Conservation (phyloP, 2,113 vertebrate species). For the Vanacampus margaritifer region DNA sequence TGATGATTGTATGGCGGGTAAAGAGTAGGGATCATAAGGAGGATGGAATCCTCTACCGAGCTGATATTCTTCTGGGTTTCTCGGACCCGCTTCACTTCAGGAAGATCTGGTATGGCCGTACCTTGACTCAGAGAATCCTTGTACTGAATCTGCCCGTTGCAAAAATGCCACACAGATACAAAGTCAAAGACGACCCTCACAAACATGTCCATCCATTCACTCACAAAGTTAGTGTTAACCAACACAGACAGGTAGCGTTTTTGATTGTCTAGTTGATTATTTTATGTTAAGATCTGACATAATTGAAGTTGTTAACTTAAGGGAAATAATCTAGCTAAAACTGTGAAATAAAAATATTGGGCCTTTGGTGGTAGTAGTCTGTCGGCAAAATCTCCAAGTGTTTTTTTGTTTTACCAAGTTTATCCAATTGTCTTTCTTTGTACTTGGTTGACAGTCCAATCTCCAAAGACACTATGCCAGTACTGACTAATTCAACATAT, state of each 20-base stretch:
- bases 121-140: constrained; percentile 90
- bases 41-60: constrained; percentile 77
- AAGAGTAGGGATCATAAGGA: background rate
- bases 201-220: constrained; percentile 18
- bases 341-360: background rate
- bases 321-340: background rate
- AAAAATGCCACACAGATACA: constrained; percentile 39
- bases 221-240: constrained; percentile 14
- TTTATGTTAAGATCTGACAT: constrained; percentile 9
- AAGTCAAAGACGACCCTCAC: constrained; percentile 23
- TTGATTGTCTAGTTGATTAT: constrained; percentile 9
- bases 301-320: background rate
- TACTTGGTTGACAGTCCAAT: background rate
- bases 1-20: background rate
- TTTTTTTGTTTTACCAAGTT: background rate
- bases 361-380: too few species aligned
- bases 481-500: too few species aligned
- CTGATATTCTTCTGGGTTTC: constrained; percentile 98
- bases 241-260: background rate
- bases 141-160: constrained; percentile 84
- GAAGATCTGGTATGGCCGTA: constrained; percentile 90
- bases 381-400: too few species aligned
- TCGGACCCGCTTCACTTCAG: constrained; percentile 92
- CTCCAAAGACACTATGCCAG: background rate
- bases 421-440: background rate